Evolutionary conservation across 2,113 vertebrate genomes (phyloP), one percentile per base, ranked within the genome.

Genomic region (Anguilla rostrata): DNA sequence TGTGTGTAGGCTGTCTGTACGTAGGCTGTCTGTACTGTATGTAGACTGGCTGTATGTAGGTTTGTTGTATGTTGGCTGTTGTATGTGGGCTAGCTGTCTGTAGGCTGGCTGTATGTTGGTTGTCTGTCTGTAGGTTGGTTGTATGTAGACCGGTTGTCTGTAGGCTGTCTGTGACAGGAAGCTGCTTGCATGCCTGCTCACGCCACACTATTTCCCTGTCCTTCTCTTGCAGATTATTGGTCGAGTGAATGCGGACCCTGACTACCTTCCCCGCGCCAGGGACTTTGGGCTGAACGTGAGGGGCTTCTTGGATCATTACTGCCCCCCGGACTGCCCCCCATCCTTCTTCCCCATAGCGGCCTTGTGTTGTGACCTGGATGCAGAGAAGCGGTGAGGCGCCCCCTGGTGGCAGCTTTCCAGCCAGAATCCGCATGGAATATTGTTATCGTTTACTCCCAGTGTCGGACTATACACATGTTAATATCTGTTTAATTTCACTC

Each of bases 221-320:
- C 22, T 83, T 18, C 82, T n/a, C 78, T 43, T 71, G 5, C 91
- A 99, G 98, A 97, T 99, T 89, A 99, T 99, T 0, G 98, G 98
- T 78, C 95, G 97, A 80, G 98, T 99, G 88, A 99, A 97, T 0
- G 98, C 98, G 0, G 98, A 99, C 94, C 98, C 98, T 0, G 98
- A 99, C 93, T 99, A 98, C 93, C 95, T 99, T 89, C 98, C 98
- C 84, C 96, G 98, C 60, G 97, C 97, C 29, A 95, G 93, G 5
- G 98, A 99, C 92, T 99, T 99, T 0, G 98, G 98, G 84, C 96
- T 99, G 93, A 99, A 99, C 0, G 94, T 99, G 75, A 94, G 95
- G 18, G 98, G 97, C 40, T 99, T 99, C 93, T 91, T 99, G 94
- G 97, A 99, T 88, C 96, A 97, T 81, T 99, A 95, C 92, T 99